Evolutionary conservation across 2,113 vertebrate species (phyloP), one percentile per base, ranked within the genome.

Genomic region (Sminthopsis crassicaudata): DNA sequence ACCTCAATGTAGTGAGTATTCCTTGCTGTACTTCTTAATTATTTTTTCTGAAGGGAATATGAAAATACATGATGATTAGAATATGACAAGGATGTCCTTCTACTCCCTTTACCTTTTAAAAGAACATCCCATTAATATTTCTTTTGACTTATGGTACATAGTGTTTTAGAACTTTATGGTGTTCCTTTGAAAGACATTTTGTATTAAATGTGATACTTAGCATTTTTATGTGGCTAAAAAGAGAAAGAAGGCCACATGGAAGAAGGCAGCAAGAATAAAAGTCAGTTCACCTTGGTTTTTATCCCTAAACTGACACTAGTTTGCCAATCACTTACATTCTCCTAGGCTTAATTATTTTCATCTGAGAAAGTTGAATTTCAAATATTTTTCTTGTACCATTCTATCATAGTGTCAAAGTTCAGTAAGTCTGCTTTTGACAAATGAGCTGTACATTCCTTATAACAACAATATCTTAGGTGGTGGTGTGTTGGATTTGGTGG

Each of bases 151-250:
- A 90, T 93, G 53, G 23, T 95, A 19, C 5, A 84, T 84, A 89
- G 9, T 46, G 52, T n/a, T 90, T 90, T 91, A 92, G 52, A 42
- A 91, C 12, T 91, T 94, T 67, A 55, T 8, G 46, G 14, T 90
- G 6, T 96, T 42, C 84, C 11, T 22, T 94, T 57, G 42, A 95
- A 95, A 97, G 94, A 90, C 25, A 51, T 93, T 91, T 50, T 93
- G 12, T 16, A 90, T 89, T 93, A 52, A 60, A 11, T 93, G 54
- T 2, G 52, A 90, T 95, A 54, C 8, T 95, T 95, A 95, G 36
- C 24, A 90, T 90, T 94, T 93, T 94, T n/a, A 46, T 90, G 50
- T 91, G 57, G 25, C 89, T 52, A 54, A 91, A 93, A 54, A 16
- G 90, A n/a, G 2, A 91, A 88, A 9, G 92, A 84, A 84, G n/a